These are phyloP conservation scores for Eupithecia abbreviata DNA, from an alignment of 2,888 invertebrate species.

Conservation along the genomic window DNA sequence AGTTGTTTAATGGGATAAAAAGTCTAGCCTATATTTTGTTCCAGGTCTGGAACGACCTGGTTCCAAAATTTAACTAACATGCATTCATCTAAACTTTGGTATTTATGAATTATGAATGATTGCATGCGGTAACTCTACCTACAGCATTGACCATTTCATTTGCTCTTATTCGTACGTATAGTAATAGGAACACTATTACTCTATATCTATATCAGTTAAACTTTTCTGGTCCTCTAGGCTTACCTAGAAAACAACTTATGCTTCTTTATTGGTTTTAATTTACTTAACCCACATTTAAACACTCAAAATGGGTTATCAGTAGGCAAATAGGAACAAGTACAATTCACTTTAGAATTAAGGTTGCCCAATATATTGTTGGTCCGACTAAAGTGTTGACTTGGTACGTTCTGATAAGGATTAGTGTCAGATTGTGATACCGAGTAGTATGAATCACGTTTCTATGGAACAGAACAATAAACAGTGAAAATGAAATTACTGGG, in stretches of 20 bases:
- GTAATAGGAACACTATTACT: neutral
- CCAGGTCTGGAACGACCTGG: too few relatives aligned
- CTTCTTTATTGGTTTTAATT: neutral
- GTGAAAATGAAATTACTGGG: constrained; percentile 15
- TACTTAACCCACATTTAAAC: constrained; percentile 9
- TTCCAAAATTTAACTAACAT: too few relatives aligned
- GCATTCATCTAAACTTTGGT: too few relatives aligned
- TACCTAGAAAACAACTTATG: neutral
- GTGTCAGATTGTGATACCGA: constrained; percentile 27
- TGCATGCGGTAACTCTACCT: neutral
- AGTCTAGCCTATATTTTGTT: too few relatives aligned
- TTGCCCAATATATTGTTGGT: constrained; percentile 59
- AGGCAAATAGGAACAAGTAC: constrained; percentile 48
- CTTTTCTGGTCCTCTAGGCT: neutral
- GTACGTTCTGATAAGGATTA: constrained; percentile 61
- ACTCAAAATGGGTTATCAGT: constrained; percentile 43
- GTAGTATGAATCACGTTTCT: constrained; percentile 25
- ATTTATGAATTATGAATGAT: too few relatives aligned
- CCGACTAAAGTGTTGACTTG: constrained; percentile 34
- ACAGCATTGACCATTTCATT: neutral
- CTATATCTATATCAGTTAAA: neutral
- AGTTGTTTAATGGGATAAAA: too few relatives aligned
- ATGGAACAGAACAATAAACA: constrained; percentile 7
- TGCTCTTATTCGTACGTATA: neutral
- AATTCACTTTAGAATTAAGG: constrained; percentile 56